Percentiles rank a stretch among this genome's conserved stretches.
Evolutionary conservation across 2,113 vertebrate genomes (phyloP).

Genomic region (Pogona vitticeps): DNA sequence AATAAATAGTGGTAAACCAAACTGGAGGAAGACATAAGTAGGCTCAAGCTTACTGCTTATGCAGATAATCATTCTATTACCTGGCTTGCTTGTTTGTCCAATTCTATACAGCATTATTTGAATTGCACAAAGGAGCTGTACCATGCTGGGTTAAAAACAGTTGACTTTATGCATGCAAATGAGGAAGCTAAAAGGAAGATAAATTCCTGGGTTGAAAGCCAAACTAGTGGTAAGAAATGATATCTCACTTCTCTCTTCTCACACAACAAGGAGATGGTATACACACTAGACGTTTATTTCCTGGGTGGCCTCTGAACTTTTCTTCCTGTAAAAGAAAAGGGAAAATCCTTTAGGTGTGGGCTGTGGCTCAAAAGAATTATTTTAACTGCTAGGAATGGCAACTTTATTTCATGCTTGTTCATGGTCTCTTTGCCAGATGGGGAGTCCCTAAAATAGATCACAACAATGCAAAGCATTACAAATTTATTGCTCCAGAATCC

Average conservation of each 20-base stretch:
- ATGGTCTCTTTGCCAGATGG: too few species aligned
- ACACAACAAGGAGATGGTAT: too few species aligned
- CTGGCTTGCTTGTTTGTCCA: background rate
- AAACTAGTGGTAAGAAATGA: slow-evolving; percentile 71
- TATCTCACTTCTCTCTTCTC: background rate
- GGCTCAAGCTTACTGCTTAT: background rate
- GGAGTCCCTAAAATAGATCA: too few species aligned
- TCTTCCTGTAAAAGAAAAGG: too few species aligned
- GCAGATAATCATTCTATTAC: background rate
- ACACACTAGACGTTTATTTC: too few species aligned
- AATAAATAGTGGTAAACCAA: background rate
- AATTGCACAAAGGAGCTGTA: slow-evolving; percentile 67
- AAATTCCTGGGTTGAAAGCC: slow-evolving; percentile 66
- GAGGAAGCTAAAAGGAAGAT: slow-evolving; percentile 68
- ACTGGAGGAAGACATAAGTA: background rate
- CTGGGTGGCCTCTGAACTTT: too few species aligned
- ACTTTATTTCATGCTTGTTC: too few species aligned
- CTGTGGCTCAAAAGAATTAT: too few species aligned
- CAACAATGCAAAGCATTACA: too few species aligned
- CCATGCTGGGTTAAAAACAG: slow-evolving; percentile 58
- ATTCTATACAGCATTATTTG: slow-evolving; percentile 69
- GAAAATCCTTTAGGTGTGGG: too few species aligned
- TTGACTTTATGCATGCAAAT: slow-evolving; percentile 66
- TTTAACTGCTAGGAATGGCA: too few species aligned
- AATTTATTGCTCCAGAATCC: too few species aligned